phyloP scores from a whole-genome alignment of 2,113 vertebrate genomes.

The Pholis gunnellus region DNA sequence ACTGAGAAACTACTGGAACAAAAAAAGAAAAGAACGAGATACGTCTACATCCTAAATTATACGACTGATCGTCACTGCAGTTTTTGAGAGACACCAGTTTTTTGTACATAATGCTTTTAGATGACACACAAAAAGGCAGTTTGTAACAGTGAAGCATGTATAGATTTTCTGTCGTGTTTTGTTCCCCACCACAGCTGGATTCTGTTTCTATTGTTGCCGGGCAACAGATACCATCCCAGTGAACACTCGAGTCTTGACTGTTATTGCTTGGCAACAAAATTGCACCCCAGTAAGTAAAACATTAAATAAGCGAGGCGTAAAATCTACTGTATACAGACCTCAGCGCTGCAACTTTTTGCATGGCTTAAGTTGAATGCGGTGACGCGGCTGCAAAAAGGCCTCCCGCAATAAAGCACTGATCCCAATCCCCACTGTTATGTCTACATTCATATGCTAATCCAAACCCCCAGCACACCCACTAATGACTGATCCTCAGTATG shows the following conservation, averaged over 20 bases:
- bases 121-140: neutral
- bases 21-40: neutral
- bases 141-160: neutral
- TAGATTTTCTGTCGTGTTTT: neutral
- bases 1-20: neutral
- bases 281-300: conserved; percentile 34
- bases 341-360: conserved; percentile 35
- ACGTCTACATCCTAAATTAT: neutral
- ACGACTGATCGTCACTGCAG: neutral
- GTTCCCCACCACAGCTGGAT: conserved; percentile 10
- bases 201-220: conserved; percentile 49
- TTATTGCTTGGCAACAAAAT: conserved; percentile 58
- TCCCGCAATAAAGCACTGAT: conserved; percentile 51
- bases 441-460: conserved; percentile 76
- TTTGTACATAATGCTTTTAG: neutral
- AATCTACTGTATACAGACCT: conserved; percentile 23
- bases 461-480: conserved; percentile 44
- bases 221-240: conserved; percentile 47
- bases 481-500: conserved; percentile 55
- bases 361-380: conserved; percentile 32
- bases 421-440: conserved; percentile 50
- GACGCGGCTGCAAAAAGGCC: conserved; percentile 36
- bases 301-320: conserved; percentile 29
- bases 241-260: conserved; percentile 13
- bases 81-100: neutral